A percentile compares a stretch with the other conserved stretches of the same genome.
These are phyloP conservation scores for Pomacea canaliculata DNA, from an alignment of 2,888 invertebrate genomes.

Conservation along the genomic window DNA sequence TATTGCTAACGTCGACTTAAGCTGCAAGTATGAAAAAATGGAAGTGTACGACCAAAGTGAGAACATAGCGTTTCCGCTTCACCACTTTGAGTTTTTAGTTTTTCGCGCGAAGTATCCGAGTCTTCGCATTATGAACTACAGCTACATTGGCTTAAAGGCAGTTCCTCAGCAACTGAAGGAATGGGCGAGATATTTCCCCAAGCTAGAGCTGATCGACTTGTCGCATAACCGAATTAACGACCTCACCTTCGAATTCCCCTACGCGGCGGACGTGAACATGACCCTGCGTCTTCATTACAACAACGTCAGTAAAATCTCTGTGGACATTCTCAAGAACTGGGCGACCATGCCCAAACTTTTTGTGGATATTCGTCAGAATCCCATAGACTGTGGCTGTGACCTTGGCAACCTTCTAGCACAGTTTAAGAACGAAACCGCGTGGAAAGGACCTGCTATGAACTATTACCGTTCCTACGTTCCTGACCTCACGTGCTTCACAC, in stretches of 20 bases:
- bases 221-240: slow-evolving; percentile 46
- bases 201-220: slow-evolving; percentile 41
- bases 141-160: slow-evolving; percentile 34
- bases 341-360: slow-evolving; percentile 38
- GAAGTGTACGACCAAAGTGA: slow-evolving; percentile 42
- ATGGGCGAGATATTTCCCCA: slow-evolving; percentile 47
- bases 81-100: slow-evolving; percentile 41
- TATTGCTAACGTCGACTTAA: too few species aligned
- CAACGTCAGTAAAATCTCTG: slow-evolving; percentile 34
- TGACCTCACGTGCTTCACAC: slow-evolving; percentile 37
- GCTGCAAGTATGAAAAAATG: slow-evolving; percentile 17
- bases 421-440: slow-evolving; percentile 16
- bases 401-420: slow-evolving; percentile 1
- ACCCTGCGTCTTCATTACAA: slow-evolving; percentile 25
- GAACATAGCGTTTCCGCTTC: slow-evolving; percentile 34
- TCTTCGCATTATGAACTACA: slow-evolving; percentile 35
- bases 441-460: slow-evolving; percentile 7
- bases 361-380: slow-evolving; percentile 48
- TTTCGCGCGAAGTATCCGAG: slow-evolving; percentile 41
- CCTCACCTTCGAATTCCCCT: slow-evolving; percentile 30
- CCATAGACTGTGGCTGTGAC: slow-evolving; percentile 46
- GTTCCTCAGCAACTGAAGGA: slow-evolving; percentile 38
- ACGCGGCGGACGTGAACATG: background rate
- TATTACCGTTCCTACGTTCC: slow-evolving; percentile 39
- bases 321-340: slow-evolving; percentile 39